phyloP scores from a whole-genome alignment of 2,888 invertebrate genomes.

The Heteromyza rotundicornis region DNA sequence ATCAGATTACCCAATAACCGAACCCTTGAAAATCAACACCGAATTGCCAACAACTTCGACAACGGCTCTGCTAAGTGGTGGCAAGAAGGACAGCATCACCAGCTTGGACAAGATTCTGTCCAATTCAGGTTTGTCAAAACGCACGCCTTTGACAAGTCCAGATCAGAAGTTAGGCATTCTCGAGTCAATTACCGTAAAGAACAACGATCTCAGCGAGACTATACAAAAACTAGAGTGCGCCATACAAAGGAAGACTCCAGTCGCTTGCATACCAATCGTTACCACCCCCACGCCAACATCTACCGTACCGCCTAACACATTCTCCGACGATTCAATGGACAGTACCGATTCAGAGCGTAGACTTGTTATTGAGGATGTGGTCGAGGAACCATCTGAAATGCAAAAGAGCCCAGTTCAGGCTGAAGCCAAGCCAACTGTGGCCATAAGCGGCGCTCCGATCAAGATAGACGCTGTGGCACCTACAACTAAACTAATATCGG shows the following conservation, averaged over 20 bases:
- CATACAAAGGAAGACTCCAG: conserved; percentile 57
- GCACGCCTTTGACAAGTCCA: conserved; percentile 49
- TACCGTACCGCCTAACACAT: conserved; percentile 32
- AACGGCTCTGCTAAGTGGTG: conserved; percentile 31
- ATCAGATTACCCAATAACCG: conserved; percentile 33
- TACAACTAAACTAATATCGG: conserved; percentile 26
- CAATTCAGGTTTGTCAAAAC: conserved; percentile 3
- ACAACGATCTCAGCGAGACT: conserved; percentile 69
- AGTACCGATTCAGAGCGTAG: conserved; percentile 71
- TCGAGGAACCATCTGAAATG: conserved; percentile 47
- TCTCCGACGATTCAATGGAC: conserved; percentile 69
- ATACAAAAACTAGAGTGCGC: conserved; percentile 68
- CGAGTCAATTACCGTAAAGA: conserved; percentile 63
- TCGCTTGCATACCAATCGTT: conserved; percentile 34
- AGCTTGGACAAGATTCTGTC: conserved; percentile 20
- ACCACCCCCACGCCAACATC: conserved; percentile 34
- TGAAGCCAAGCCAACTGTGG: not conserved
- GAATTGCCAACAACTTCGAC: conserved; percentile 27
- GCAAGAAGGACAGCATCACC: conserved; percentile 34
- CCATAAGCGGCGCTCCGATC: conserved; percentile 29
- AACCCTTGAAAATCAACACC: conserved; percentile 55
- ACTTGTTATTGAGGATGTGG: conserved; percentile 66
- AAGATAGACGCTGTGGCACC: conserved; percentile 36
- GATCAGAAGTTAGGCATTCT: conserved; percentile 58
- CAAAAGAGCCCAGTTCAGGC: conserved; percentile 43